These are phyloP conservation scores for Psittacula echo DNA, from an alignment of 2,797 vertebrate species.

Conservation along the genomic window DNA sequence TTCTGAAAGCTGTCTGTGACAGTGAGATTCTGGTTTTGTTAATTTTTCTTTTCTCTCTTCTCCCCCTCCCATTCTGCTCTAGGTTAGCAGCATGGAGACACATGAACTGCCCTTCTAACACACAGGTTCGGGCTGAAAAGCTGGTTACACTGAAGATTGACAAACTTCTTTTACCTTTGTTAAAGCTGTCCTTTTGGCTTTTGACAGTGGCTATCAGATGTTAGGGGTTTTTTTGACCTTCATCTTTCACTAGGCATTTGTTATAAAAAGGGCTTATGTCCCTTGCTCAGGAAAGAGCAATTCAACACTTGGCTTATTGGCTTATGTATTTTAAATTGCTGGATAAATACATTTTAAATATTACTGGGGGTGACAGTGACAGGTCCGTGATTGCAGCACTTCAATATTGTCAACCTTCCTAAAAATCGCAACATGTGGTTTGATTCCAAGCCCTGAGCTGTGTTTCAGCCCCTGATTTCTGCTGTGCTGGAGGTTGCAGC, in stretches of 20 bases:
- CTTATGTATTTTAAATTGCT: neutral
- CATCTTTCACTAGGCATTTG: neutral
- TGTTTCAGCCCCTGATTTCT: neutral
- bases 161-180: neutral
- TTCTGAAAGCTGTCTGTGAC: neutral
- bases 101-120: neutral
- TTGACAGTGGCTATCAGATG: neutral
- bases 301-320: neutral
- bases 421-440: neutral
- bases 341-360: neutral
- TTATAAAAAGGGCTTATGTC: neutral
- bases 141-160: neutral
- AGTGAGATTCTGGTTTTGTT: neutral
- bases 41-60: neutral
- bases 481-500: neutral
- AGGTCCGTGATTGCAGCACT: neutral
- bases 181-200: neutral
- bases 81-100: neutral
- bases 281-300: neutral
- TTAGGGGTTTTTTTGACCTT: fast-evolving
- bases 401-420: neutral
- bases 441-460: neutral
- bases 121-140: neutral
- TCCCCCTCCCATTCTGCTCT: neutral
- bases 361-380: neutral